These are phyloP conservation scores for Pelobates cultripes DNA, from an alignment of 2,797 vertebrate species.

Conservation along the genomic window DNA sequence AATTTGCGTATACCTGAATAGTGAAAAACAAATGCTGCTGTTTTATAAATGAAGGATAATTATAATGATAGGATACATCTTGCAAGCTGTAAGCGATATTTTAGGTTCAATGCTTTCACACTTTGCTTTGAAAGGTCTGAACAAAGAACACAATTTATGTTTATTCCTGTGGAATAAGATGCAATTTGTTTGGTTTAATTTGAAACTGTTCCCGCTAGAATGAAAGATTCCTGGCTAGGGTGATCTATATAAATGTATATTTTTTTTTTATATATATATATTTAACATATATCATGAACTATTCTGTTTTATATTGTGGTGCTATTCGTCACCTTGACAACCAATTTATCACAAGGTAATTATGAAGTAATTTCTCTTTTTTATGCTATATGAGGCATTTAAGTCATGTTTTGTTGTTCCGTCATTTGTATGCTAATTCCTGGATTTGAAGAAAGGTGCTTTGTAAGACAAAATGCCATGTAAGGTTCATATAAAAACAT, in stretches of 20 bases:
- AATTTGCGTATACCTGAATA: background rate
- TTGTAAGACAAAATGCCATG: background rate
- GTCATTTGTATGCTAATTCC: background rate
- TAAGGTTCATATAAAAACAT: background rate
- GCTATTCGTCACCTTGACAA: background rate
- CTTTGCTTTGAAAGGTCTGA: background rate
- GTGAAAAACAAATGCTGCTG: background rate
- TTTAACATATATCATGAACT: background rate
- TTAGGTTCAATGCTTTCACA: background rate
- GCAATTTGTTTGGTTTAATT: background rate
- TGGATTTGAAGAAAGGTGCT: background rate
- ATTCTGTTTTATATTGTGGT: background rate
- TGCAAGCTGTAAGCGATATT: background rate
- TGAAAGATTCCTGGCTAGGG: background rate
- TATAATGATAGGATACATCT: background rate
- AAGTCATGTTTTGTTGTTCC: conserved; percentile 1
- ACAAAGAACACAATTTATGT: background rate
- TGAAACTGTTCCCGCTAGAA: background rate
- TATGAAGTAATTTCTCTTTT: background rate
- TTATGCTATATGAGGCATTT: background rate
- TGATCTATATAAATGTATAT: background rate
- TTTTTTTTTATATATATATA: background rate
- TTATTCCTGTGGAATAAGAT: background rate
- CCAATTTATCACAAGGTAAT: background rate
- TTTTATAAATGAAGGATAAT: background rate